A percentile compares a stretch with the other conserved stretches of the same genome.
Conservation (phyloP, 2,113 vertebrate genomes). For the Pimephales promelas region DNA sequence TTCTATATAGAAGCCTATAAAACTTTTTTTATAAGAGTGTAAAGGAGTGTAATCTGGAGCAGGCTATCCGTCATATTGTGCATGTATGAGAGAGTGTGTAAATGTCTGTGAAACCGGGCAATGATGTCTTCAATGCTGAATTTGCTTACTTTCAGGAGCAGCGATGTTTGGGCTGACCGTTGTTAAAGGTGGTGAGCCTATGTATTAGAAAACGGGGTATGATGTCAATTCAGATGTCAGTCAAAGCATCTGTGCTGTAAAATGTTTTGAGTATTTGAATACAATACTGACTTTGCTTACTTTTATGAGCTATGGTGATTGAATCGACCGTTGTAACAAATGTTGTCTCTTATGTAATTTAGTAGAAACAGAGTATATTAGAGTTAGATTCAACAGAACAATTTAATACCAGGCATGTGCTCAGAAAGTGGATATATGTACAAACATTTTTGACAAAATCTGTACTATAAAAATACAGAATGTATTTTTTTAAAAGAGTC, state of each 20-base stretch:
- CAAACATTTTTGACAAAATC: background rate
- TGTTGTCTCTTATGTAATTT: background rate
- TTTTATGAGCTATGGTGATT: background rate
- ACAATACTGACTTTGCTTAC: background rate
- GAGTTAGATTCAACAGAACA: background rate
- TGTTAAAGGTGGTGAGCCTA: background rate
- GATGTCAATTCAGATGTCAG: background rate
- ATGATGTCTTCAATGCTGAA: background rate
- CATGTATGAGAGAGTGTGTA: no score
- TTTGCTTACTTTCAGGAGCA: constrained; percentile 2
- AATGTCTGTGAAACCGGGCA: no score
- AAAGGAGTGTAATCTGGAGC: no score
- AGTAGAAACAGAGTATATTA: background rate
- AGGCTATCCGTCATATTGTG: no score
- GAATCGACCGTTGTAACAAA: background rate
- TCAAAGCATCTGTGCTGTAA: background rate
- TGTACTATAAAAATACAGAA: no score
- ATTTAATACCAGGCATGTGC: background rate
- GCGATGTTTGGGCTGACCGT: background rate
- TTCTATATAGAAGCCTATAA: no score
- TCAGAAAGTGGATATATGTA: background rate
- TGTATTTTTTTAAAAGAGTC: no score
- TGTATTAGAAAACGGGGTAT: background rate
- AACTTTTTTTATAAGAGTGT: no score
- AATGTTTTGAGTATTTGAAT: background rate